Base-by-base conservation (phyloP, 1,140 invertebrate species). In the Cydia splendana region DNA sequence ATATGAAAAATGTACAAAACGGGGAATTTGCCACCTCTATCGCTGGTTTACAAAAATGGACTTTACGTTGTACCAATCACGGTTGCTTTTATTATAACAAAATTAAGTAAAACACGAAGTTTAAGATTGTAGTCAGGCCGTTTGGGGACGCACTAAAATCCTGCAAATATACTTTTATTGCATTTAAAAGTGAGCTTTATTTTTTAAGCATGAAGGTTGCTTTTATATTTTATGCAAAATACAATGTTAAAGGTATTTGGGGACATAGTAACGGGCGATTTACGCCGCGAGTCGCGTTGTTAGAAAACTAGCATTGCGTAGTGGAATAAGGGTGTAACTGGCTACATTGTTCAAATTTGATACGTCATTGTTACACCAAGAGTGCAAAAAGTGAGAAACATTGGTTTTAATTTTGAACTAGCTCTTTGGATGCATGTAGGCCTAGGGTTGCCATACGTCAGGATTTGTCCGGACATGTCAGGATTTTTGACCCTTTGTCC, bases 121-220 rank as follows among this genome's bases (percentile, higher is more conserved):
- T 53, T 53, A 53, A 53, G 51, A 53, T 53, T 53, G 48, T 51
- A 51, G 51, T 53, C 51, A 53, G 51, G 51, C 51, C n/a, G 51
- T 53, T 15, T 53, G 51, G 15, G 51, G 51, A 53, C n/a, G 42
- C 42, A 53, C 15, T 53, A 53, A 53, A 53, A 53, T 53, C 51
- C 51, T 53, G 48, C 15, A 4, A 48, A 51, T 53, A 2, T 45
- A 45, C 42, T 45, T 42, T 42, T 42, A 15, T 12, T 53, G 51
- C 1, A 18, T 15, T 53, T 53, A 9, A 53, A 53, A 4, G 5
- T 53, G 51, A 53, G 5, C 15, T 6, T 53, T 53, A 53, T 53
- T 0, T n/a, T n/a, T n/a, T 53, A 53, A 2, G 13, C 10, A 5
- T n/a, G 51, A 53, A 53, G 51, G n/a, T 53, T 53, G 51, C 3